phyloP scores from a whole-genome alignment of 2,113 vertebrate genomes.

The Galemys pyrenaicus region DNA sequence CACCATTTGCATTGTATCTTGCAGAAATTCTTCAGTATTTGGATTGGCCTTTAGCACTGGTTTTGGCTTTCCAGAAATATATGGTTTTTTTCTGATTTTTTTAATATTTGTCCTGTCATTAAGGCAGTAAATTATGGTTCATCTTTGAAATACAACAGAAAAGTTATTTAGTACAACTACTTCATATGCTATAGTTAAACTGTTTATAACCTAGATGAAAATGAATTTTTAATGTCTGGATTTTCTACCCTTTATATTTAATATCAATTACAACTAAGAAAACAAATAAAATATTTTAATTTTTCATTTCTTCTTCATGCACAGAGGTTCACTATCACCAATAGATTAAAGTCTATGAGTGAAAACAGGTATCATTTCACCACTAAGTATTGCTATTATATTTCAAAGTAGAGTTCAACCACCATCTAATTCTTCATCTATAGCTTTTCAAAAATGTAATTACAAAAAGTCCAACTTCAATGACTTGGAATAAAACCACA shows the following conservation, averaged over 20 bases:
- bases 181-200: not conserved
- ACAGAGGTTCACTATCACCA: not conserved
- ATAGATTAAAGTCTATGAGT: not conserved
- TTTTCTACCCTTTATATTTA: not conserved
- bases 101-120: not conserved
- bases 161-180: not conserved
- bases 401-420: constrained; percentile 16
- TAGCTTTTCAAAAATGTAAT: not conserved
- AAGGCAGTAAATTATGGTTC: not conserved
- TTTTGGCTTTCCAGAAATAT: not conserved
- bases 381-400: not conserved
- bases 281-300: not conserved
- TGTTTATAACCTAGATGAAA: not conserved
- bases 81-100: not conserved
- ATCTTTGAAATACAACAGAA: not conserved
- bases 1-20: not conserved
- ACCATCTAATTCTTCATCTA: not conserved
- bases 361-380: not conserved
- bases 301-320: not conserved
- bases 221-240: not conserved
- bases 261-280: not conserved
- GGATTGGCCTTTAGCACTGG: not conserved
- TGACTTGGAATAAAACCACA: not conserved
- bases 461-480: not conserved
- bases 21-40: not conserved